Evolutionary conservation across 2,888 invertebrate species (phyloP), one percentile per base, ranked within the genome.

Genomic region (Melieria crassipennis): DNA sequence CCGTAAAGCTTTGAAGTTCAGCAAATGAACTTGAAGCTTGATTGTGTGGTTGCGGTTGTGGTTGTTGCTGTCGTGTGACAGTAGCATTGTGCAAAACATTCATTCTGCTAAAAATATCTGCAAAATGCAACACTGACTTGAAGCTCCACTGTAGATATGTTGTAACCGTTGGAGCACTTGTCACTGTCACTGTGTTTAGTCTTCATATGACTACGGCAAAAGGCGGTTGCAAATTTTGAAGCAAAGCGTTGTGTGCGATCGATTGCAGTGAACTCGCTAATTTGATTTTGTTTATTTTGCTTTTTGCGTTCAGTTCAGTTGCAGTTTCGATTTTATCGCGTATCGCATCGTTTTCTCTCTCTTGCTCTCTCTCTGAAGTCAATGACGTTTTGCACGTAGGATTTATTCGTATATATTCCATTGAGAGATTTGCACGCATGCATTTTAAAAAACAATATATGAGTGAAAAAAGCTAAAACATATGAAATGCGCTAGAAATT

Each of bases 1-100:
- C 69, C 55, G 62, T 56, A 62, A 48, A 69, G 69, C 69, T 69
- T 69, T 69, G 69, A 69, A 69, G 69, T 69, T 69, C 69, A 69
- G 69, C 63, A 55, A 56, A 69, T 69, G 69, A 69, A 69, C 69
- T 69, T 69, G 69, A 63, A 69, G 62, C 62, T 62, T 43, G 47
- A 46, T 56, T 63, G 50, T 63, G 55, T 42, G 30, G 1, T 3
- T 30, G 13, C 13, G 11, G 13, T 52, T 52, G 52, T 52, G 9
- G 50, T 11, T 50, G 50, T 50, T 50, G 13, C 52, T 52, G 52
- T 52, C 13, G 52, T 11, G 9, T 9, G 9, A 10, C 10, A 50
- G 5, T 52, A 6, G 42, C 42, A 67, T 43, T 58, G 46, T 66
- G 66, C 50, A 57, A 58, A 67, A 66, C 13, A 30, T n/a, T 58